phyloP scores from a whole-genome alignment of 2,888 invertebrate species.

The Mesorhabditis spiculigera region DNA sequence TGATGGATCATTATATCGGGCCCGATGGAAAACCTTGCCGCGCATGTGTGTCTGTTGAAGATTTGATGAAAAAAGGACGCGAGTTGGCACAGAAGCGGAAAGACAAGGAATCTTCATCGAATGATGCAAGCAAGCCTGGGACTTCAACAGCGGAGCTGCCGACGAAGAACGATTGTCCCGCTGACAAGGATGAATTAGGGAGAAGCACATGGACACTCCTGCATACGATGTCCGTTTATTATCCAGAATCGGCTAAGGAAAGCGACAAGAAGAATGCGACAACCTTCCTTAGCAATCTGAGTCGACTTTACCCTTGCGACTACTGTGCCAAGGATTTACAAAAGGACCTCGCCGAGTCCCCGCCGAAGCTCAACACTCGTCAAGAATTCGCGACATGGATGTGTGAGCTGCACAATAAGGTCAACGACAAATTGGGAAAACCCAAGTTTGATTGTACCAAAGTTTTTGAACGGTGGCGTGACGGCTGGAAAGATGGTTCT shows the following conservation, averaged over 20 bases:
- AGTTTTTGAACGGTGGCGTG: constrained; percentile 86
- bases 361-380: constrained; percentile 39
- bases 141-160: constrained; percentile 6
- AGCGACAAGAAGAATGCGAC: constrained; percentile 72
- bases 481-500: constrained; percentile 89
- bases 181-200: constrained; percentile 65
- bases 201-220: constrained; percentile 78
- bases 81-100: constrained; percentile 24
- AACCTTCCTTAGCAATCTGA: constrained; percentile 77
- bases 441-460: constrained; percentile 83
- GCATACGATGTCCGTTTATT: constrained; percentile 93
- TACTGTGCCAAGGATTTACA: constrained; percentile 69
- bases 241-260: constrained; percentile 76
- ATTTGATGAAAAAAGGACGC: constrained; percentile 48
- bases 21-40: constrained; percentile 46
- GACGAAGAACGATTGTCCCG: constrained; percentile 62
- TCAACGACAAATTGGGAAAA: constrained; percentile 82
- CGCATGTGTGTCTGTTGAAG: constrained; percentile 51
- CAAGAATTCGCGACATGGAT: constrained; percentile 72
- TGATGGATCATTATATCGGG: constrained; percentile 13
- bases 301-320: constrained; percentile 61
- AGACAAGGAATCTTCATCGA: constrained; percentile 18
- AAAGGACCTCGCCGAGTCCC: constrained; percentile 43
- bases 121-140: constrained; percentile 7
- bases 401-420: constrained; percentile 80